Evolutionary conservation across 2,888 invertebrate genomes (phyloP).

Genomic region (Neocrepidodera transversa): DNA sequence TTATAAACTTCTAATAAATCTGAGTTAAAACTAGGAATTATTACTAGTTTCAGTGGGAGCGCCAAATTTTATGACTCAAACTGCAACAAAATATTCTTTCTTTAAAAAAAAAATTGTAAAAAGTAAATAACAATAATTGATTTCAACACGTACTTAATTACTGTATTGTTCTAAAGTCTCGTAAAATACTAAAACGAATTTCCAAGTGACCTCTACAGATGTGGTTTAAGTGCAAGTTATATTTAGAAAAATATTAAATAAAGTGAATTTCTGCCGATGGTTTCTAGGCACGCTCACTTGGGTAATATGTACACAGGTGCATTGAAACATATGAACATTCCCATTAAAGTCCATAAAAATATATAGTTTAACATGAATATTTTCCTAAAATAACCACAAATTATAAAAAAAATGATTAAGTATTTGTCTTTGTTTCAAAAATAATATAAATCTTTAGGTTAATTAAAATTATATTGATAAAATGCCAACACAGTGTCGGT

Average conservation of each 20-base stretch:
- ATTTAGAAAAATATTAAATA: constrained; percentile 28
- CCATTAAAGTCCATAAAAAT: constrained; percentile 41
- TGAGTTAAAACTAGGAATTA: too few species aligned
- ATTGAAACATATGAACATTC: constrained; percentile 48
- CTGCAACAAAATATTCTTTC: too few species aligned
- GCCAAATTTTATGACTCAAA: neutral
- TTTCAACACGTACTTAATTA: neutral
- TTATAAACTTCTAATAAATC: constrained; percentile 15
- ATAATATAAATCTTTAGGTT: too few species aligned
- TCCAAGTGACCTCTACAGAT: neutral
- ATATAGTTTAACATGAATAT: constrained; percentile 37
- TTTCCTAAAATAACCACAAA: neutral
- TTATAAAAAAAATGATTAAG: too few species aligned
- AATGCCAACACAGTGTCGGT: too few species aligned
- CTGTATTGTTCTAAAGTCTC: neutral
- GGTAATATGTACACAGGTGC: constrained; percentile 48
- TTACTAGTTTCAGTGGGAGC: too few species aligned
- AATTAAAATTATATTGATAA: too few species aligned
- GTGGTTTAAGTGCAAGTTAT: constrained; percentile 19
- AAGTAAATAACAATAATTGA: neutral
- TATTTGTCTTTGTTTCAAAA: too few species aligned
- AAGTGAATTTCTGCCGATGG: constrained; percentile 16
- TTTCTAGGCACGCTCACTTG: constrained; percentile 33
- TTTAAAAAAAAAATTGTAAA: too few species aligned
- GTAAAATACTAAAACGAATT: too few species aligned